Conservation (phyloP, 1,140 invertebrate genomes). For the Sminthurides bifidus region DNA sequence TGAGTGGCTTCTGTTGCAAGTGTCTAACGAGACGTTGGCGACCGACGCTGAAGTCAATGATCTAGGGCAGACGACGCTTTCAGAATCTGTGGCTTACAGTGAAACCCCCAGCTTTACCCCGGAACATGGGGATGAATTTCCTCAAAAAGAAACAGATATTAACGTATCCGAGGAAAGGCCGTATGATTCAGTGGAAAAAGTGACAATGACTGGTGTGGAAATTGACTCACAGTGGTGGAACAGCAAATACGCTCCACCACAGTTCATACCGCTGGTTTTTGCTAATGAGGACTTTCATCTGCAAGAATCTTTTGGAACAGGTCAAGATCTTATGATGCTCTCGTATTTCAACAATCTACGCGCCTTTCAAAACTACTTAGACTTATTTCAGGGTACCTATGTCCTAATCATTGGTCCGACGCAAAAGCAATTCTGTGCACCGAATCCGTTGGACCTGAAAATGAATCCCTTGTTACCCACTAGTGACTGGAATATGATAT, state of each 20-base stretch:
- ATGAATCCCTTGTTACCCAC: slow-evolving; percentile 17
- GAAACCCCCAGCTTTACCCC: too few relatives aligned
- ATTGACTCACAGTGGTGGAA: slow-evolving; percentile 49
- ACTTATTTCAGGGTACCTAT: slow-evolving; percentile 45
- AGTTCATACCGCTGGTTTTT: slow-evolving; percentile 42
- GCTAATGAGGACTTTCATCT: slow-evolving; percentile 26
- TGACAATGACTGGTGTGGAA: slow-evolving; percentile 41
- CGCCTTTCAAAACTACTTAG: slow-evolving; percentile 54
- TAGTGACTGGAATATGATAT: slow-evolving; percentile 15
- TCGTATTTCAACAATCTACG: slow-evolving; percentile 60
- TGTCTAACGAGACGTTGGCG: neutral
- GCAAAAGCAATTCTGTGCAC: slow-evolving; percentile 18
- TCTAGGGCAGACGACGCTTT: neutral
- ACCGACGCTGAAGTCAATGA: slow-evolving; percentile 1
- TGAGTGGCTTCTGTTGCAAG: slow-evolving; percentile 43
- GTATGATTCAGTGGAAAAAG: too few relatives aligned
- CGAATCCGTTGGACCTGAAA: slow-evolving; percentile 16
- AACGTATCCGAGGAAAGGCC: too few relatives aligned
- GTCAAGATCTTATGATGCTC: slow-evolving; percentile 41
- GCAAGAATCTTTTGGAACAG: slow-evolving; percentile 18
- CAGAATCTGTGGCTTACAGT: too few relatives aligned
- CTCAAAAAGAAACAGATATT: too few relatives aligned
- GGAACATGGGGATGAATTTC: too few relatives aligned
- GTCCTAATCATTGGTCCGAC: slow-evolving; percentile 51
- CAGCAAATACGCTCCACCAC: slow-evolving; percentile 45